Percentiles rank a stretch among this genome's conserved stretches.
Evolutionary conservation across 2,113 vertebrate genomes (phyloP).

Genomic region (Hydrolagus affinis): DNA sequence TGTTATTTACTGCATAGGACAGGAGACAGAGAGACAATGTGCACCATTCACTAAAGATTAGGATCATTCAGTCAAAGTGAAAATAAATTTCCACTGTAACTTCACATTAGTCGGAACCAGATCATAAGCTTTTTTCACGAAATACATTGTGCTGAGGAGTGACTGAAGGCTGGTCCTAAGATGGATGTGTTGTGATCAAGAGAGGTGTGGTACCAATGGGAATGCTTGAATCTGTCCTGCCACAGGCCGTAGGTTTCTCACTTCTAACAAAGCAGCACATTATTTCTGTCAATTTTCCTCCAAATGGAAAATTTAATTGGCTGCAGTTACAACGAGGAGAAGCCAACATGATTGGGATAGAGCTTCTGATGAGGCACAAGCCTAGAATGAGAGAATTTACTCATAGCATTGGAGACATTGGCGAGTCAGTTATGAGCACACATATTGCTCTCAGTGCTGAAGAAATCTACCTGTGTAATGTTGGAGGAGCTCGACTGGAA

Average conservation of each 20-base stretch:
- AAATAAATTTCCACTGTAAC: background rate
- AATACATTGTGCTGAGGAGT: background rate
- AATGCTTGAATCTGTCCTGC: conserved; percentile 9
- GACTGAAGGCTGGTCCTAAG: background rate
- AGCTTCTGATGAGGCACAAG: background rate
- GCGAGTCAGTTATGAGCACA: conserved; percentile 3
- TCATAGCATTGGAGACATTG: conserved; percentile 11
- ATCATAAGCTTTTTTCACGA: background rate
- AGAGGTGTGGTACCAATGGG: background rate
- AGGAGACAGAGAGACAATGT: too few species aligned
- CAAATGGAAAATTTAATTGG: background rate
- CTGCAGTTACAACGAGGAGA: background rate
- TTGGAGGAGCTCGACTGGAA: background rate
- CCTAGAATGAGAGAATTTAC: conserved; percentile 16
- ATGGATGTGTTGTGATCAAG: too few species aligned
- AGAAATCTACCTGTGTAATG: background rate
- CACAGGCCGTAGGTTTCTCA: background rate
- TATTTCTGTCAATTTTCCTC: background rate
- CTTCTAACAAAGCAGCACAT: background rate
- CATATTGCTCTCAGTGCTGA: background rate
- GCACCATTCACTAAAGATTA: too few species aligned
- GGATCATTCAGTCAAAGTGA: background rate
- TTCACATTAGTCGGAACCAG: background rate
- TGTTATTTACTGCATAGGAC: too few species aligned
- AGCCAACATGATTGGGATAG: background rate